phyloP scores from a whole-genome alignment of 1,140 invertebrate species.

The Phymorhynchus buccinoides region DNA sequence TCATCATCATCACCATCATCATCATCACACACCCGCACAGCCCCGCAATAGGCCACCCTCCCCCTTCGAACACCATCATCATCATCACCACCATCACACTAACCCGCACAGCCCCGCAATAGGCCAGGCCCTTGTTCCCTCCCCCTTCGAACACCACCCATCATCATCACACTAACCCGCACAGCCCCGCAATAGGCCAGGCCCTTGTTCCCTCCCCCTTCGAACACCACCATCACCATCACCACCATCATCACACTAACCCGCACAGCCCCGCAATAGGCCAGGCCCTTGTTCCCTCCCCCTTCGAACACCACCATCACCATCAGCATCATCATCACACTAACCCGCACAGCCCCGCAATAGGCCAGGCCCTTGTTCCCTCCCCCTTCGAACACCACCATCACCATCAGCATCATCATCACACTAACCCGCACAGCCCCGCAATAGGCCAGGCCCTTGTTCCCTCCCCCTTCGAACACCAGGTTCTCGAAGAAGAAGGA shows the following conservation, averaged over 20 bases:
- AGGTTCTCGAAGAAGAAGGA: slow-evolving; percentile 60
- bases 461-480: slow-evolving; percentile 63
- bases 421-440: slow-evolving; percentile 51
- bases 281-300: slow-evolving; percentile 58
- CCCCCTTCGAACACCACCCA: slow-evolving; percentile 46
- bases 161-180: neutral
- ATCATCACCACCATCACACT: neutral
- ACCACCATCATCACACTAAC: neutral
- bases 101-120: slow-evolving; percentile 50
- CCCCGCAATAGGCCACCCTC: slow-evolving; percentile 58
- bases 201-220: too few species aligned
- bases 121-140: slow-evolving; percentile 57
- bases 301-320: slow-evolving; percentile 57
- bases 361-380: slow-evolving; percentile 59
- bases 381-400: slow-evolving; percentile 59
- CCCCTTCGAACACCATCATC: slow-evolving; percentile 59
- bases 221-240: neutral
- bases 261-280: slow-evolving; percentile 54
- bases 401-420: neutral
- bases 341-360: slow-evolving; percentile 48
- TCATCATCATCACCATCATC: neutral
- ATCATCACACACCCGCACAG: slow-evolving; percentile 34
- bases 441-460: slow-evolving; percentile 56
- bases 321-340: neutral
- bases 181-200: neutral